phyloP scores from a whole-genome alignment of 2,113 vertebrate genomes.

The Regulus satrapa region DNA sequence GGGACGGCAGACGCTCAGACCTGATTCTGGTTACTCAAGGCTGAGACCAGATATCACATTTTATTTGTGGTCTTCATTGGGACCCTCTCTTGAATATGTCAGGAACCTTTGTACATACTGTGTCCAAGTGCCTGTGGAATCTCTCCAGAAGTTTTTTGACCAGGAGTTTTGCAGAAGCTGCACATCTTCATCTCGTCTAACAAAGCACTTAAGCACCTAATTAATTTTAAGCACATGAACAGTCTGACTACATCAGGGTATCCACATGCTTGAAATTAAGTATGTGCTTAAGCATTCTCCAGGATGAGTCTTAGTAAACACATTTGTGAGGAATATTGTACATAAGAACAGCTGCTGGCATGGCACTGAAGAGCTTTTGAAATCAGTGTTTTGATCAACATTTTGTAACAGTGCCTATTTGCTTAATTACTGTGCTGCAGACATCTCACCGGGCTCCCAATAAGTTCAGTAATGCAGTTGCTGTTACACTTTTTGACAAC shows the following conservation, averaged over 20 bases:
- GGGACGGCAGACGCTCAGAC: neutral
- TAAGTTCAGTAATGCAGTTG: neutral
- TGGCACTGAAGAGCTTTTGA: neutral
- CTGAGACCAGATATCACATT: neutral
- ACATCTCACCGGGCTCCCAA: neutral
- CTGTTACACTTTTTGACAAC: neutral
- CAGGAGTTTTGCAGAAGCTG: neutral
- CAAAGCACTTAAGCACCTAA: slow-evolving; percentile 1
- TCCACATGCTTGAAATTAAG: slow-evolving; percentile 42
- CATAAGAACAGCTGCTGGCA: slow-evolving; percentile 6
- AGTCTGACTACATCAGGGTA: neutral
- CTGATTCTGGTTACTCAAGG: neutral
- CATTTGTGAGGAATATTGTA: neutral
- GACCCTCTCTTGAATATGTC: neutral
- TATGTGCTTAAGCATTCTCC: slow-evolving; percentile 40
- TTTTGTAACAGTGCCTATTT: neutral
- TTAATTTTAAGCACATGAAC: neutral
- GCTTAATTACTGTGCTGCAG: neutral
- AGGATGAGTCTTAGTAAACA: neutral
- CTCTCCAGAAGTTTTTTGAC: neutral
- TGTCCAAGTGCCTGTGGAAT: neutral
- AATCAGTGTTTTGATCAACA: slow-evolving; percentile 24
- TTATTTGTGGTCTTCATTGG: neutral
- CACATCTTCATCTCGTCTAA: neutral
- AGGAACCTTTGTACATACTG: neutral